Evolutionary conservation across 1,140 invertebrate genomes (phyloP).

Genomic region (Chionoecetes opilio): DNA sequence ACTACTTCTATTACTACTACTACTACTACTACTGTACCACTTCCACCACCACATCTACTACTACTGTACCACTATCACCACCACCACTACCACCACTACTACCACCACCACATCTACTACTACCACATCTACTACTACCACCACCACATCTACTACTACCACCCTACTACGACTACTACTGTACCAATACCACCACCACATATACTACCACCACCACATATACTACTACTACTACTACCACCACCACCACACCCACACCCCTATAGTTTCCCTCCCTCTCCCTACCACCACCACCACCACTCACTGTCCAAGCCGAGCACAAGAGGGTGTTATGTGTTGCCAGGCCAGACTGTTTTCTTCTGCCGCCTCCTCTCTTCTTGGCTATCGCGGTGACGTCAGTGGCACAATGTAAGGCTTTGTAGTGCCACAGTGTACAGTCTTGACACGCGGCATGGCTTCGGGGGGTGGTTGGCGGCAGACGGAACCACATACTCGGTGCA

Average conservation of each 20-base stretch:
- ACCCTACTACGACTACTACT: neutral
- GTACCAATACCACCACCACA: no score
- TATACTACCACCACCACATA: no score
- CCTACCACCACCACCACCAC: neutral
- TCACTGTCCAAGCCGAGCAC: neutral
- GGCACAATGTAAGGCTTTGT: conserved; percentile 5
- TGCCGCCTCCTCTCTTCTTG: neutral
- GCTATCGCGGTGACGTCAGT: conserved; percentile 6
- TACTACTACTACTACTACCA: neutral
- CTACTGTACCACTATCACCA: neutral
- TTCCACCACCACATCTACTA: no score
- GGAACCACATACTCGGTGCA: no score
- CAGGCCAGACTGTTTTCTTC: conserved; percentile 15
- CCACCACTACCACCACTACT: neutral
- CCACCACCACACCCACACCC: neutral
- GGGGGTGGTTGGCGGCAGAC: neutral
- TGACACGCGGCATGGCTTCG: no score
- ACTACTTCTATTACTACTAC: neutral
- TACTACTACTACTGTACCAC: neutral
- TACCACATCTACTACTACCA: no score
- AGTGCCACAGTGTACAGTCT: neutral
- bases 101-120: no score
- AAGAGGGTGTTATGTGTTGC: conserved; percentile 17
- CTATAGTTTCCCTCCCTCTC: neutral
- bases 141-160: neutral